These are phyloP conservation scores for Meiosimyza decipiens DNA, from an alignment of 2,888 invertebrate species.

Conservation along the genomic window DNA sequence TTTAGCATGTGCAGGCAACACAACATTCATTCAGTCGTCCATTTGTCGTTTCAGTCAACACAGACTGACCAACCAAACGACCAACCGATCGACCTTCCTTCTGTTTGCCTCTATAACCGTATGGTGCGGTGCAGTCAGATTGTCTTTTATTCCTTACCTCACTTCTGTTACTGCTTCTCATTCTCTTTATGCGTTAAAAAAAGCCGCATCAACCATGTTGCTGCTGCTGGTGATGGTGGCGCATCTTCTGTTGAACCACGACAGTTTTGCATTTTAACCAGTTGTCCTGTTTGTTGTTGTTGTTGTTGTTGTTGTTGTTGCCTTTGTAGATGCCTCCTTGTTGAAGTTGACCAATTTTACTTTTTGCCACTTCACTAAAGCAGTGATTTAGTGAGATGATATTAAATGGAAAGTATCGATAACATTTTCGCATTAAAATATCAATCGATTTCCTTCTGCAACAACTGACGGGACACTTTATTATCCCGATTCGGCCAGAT, in stretches of 20 bases:
- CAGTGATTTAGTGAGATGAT: neutral
- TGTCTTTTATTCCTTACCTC: slow-evolving; percentile 8
- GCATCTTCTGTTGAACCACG: slow-evolving; percentile 14
- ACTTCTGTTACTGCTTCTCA: slow-evolving; percentile 15
- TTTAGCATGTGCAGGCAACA: slow-evolving; percentile 33
- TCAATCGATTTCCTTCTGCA: no score
- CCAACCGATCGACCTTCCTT: slow-evolving; percentile 2
- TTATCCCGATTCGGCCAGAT: no score
- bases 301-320: slow-evolving; percentile 1
- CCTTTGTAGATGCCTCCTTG: slow-evolving; percentile 4
- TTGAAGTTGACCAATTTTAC: slow-evolving; percentile 28
- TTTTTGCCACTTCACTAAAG: slow-evolving; percentile 29
- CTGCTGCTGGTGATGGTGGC: slow-evolving; percentile 19
- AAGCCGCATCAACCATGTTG: slow-evolving; percentile 7
- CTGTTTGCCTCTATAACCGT: neutral
- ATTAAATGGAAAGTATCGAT: no score
- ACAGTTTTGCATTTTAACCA: slow-evolving; percentile 32
- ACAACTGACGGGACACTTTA: no score
- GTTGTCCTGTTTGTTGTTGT: neutral
- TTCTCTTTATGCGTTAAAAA: slow-evolving; percentile 22
- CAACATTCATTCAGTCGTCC: neutral
- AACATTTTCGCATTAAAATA: no score
- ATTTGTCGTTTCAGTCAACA: neutral
- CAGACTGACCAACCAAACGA: neutral
- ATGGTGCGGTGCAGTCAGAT: slow-evolving; percentile 6